phyloP scores from a whole-genome alignment of 2,113 vertebrate genomes.

The Tetrax tetrax region DNA sequence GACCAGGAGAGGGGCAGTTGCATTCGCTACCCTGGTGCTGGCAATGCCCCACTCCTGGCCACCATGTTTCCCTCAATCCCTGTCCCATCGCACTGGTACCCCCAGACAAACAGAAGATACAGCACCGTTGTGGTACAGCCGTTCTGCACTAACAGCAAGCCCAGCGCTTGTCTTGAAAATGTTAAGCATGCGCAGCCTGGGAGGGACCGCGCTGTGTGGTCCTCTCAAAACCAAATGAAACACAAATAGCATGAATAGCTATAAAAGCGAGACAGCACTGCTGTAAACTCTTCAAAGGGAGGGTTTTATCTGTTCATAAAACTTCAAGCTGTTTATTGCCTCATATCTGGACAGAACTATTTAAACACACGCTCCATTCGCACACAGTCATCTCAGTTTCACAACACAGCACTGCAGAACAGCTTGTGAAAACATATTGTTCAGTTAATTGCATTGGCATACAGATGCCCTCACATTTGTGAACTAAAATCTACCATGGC shows the following conservation, averaged over 20 bases:
- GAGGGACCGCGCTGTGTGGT: background rate
- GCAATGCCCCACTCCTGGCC: background rate
- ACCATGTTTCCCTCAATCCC: background rate
- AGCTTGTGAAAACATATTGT: conserved; percentile 68
- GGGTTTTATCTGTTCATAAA: conserved; percentile 43
- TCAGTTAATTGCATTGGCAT: conserved; percentile 59
- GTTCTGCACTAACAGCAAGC: background rate
- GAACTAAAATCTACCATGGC: conserved; percentile 10
- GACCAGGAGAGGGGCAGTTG: background rate
- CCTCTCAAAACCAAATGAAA: background rate
- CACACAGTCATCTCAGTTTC: conserved; percentile 45
- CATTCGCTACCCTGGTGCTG: background rate
- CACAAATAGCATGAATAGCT: background rate
- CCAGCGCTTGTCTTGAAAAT: background rate
- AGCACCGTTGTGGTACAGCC: background rate
- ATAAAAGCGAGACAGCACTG: background rate
- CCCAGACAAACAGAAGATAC: background rate
- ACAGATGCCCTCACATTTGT: conserved; percentile 21
- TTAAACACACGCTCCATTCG: conserved; percentile 39
- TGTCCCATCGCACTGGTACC: background rate
- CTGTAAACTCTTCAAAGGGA: conserved; percentile 25
- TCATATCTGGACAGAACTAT: background rate
- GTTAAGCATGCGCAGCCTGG: background rate
- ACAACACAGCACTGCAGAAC: conserved; percentile 42
- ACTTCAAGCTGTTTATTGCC: conserved; percentile 40